These are phyloP conservation scores for Ophioninae sp. DNA, from an alignment of 2,888 invertebrate species.

Conservation along the genomic window DNA sequence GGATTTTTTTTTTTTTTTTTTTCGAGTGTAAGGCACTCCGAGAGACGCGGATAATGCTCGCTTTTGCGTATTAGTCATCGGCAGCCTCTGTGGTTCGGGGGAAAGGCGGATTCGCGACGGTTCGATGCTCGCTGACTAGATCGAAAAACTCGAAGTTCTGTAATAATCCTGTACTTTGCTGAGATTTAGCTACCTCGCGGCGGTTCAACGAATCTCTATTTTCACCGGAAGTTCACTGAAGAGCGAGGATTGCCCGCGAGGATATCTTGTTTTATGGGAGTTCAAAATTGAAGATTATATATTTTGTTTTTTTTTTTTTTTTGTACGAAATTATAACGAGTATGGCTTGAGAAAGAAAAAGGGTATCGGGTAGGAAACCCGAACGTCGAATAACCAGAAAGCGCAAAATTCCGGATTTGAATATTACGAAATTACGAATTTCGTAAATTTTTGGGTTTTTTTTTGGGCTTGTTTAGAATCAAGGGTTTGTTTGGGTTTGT, in stretches of 20 bases:
- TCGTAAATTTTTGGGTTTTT: too few relatives aligned
- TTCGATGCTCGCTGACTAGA: not conserved
- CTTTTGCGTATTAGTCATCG: not conserved
- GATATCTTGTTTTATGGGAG: not conserved
- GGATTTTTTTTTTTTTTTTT: not conserved
- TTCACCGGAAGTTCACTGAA: not conserved
- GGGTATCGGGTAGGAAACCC: too few relatives aligned
- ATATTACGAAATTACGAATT: too few relatives aligned
- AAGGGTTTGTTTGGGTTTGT: too few relatives aligned
- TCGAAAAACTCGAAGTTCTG: not conserved
- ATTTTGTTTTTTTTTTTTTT: not conserved
- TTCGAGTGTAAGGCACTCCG: not conserved
- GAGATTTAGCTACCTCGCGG: slow-evolving; percentile 2
- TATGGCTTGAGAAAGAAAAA: too few relatives aligned
- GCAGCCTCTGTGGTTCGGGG: not conserved
- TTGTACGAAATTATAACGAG: too few relatives aligned
- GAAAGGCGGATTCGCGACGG: not conserved
- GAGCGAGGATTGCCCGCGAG: too few relatives aligned
- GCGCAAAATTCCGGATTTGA: too few relatives aligned
- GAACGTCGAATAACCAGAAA: too few relatives aligned
- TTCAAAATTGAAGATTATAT: not conserved
- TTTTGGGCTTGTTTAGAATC: too few relatives aligned
- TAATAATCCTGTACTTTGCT: not conserved
- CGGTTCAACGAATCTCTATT: slow-evolving; percentile 9
- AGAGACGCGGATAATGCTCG: not conserved